These are phyloP conservation scores for Oceanites oceanicus DNA, from an alignment of 2,113 vertebrate species.

Conservation along the genomic window DNA sequence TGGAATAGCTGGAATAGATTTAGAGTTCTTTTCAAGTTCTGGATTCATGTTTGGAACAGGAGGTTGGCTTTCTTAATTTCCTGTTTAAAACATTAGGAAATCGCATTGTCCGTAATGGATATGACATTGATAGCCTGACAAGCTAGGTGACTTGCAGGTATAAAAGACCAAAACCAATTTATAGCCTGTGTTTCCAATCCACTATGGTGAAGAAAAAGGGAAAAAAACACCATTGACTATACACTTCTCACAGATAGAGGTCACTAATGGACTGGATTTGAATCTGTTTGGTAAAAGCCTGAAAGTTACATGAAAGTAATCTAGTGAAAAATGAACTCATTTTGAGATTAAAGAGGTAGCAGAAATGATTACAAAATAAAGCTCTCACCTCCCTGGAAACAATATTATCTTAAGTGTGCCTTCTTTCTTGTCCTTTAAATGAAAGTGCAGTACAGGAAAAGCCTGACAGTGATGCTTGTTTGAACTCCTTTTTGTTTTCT, in stretches of 20 bases:
- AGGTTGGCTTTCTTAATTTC: neutral
- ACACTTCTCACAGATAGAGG: constrained; percentile 82
- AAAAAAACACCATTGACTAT: constrained; percentile 32
- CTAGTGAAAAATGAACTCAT: constrained; percentile 65
- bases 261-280: constrained; percentile 84
- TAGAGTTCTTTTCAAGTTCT: neutral
- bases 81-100: constrained; percentile 24
- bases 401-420: constrained; percentile 16
- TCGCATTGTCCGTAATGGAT: neutral
- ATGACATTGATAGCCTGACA: neutral
- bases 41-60: neutral
- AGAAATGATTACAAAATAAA: constrained; percentile 46
- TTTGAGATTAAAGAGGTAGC: constrained; percentile 61
- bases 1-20: neutral
- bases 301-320: constrained; percentile 74
- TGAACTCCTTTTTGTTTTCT: constrained; percentile 35
- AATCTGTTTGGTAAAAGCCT: constrained; percentile 67
- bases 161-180: constrained; percentile 10
- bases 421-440: constrained; percentile 35
- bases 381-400: constrained; percentile 47
- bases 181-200: neutral
- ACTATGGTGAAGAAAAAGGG: neutral
- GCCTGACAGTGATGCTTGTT: neutral
- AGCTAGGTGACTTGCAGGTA: neutral
- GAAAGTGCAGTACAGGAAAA: neutral